Percentiles rank a stretch among this genome's conserved stretches.
Conservation (phyloP, 2,113 vertebrate genomes). For the Etia nguti region DNA sequence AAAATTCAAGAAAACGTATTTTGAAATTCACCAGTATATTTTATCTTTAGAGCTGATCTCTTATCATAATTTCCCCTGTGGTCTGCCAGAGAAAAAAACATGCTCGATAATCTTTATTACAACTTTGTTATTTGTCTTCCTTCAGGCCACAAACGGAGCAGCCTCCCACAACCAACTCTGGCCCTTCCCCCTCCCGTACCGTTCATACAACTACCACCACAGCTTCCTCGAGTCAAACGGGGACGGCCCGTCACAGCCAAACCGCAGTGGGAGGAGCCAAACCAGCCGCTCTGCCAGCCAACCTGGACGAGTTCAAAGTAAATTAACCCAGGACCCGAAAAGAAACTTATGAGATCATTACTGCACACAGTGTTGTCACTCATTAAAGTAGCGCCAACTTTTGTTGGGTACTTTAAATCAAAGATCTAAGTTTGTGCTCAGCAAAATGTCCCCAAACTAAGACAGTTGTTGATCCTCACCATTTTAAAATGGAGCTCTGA, state of each 20-base stretch:
- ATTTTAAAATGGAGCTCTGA: not conserved
- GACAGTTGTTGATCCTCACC: rapidly evolving
- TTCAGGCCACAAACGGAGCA: slow-evolving; percentile 80
- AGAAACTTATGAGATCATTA: not conserved
- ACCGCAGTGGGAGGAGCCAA: slow-evolving; percentile 70
- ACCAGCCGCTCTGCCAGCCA: slow-evolving; percentile 80
- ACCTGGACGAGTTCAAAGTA: slow-evolving; percentile 96
- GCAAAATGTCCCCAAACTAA: not conserved
- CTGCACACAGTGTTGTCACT: not conserved
- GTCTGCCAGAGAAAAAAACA: not conserved
- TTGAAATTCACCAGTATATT: not conserved
- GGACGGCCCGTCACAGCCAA: slow-evolving; percentile 76
- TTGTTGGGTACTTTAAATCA: not conserved
- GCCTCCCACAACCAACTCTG: slow-evolving; percentile 57
- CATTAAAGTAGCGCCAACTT: not conserved
- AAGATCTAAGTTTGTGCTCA: not conserved
- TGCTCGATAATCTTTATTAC: not conserved
- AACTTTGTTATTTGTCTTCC: not conserved
- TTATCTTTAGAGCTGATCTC: not conserved
- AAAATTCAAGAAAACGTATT: not conserved
- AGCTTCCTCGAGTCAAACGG: slow-evolving; percentile 59
- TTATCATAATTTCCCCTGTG: not conserved
- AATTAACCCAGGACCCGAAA: not conserved
- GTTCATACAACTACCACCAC: slow-evolving; percentile 57
- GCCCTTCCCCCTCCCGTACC: slow-evolving; percentile 69